Conservation (phyloP, 2,888 invertebrate species). For the Stenolophus ochropezus region DNA sequence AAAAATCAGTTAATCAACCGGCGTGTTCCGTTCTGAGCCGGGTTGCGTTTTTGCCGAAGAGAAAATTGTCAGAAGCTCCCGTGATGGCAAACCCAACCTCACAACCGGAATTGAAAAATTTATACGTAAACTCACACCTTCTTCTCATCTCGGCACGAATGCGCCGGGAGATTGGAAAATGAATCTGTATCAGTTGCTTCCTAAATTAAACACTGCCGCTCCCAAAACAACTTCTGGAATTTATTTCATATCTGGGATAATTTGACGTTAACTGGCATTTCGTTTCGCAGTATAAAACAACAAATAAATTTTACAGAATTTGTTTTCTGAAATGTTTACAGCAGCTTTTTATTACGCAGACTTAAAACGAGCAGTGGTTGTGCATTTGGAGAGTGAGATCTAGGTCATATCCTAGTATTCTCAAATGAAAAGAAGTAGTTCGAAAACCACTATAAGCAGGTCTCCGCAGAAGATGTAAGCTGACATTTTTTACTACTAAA, state of each 20-base stretch:
- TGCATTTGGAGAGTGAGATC: no score
- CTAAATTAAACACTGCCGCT: slow-evolving; percentile 13
- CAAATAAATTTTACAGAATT: neutral
- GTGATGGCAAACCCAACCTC: neutral
- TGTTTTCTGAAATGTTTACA: neutral
- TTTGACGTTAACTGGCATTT: neutral
- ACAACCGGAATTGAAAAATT: slow-evolving; percentile 18
- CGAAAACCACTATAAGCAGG: no score
- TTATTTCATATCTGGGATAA: neutral
- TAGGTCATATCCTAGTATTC: no score
- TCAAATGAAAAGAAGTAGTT: no score
- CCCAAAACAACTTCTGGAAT: slow-evolving; percentile 7
- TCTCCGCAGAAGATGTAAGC: no score
- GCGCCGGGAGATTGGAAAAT: neutral
- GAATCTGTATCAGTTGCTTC: slow-evolving; percentile 14
- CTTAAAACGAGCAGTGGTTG: no score
- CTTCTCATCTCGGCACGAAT: neutral
- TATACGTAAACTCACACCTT: slow-evolving; percentile 27
- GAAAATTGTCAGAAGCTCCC: slow-evolving; percentile 35
- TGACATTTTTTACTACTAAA: no score
- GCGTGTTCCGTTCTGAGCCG: slow-evolving; percentile 47
- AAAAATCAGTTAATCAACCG: slow-evolving; percentile 65
- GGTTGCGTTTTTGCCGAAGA: slow-evolving; percentile 41
- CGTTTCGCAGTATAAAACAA: neutral
- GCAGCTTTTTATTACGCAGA: neutral